A percentile compares a stretch with the other conserved stretches of the same genome.
These are phyloP conservation scores for Eidolon helvum DNA, from an alignment of 2,113 vertebrate species.

Conservation along the genomic window DNA sequence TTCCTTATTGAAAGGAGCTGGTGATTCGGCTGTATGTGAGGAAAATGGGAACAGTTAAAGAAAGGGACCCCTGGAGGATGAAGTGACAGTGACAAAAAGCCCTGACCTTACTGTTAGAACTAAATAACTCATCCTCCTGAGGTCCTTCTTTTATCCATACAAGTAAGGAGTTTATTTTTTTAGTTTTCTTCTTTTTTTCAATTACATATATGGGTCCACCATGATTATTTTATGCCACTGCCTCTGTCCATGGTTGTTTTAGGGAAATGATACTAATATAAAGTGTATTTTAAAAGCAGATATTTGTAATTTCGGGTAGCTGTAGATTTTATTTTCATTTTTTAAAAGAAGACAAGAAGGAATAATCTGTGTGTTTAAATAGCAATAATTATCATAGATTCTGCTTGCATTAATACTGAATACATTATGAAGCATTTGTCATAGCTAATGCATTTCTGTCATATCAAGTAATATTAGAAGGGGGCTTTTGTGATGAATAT, in stretches of 20 bases:
- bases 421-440: slow-evolving; percentile 83
- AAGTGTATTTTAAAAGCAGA: background rate
- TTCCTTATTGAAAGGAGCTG: background rate
- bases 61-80: background rate
- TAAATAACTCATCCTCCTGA: background rate
- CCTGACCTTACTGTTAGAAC: background rate
- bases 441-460: slow-evolving; percentile 84
- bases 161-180: background rate
- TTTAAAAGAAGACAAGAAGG: slow-evolving; percentile 63
- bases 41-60: too few relatives aligned
- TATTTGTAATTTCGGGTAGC: background rate
- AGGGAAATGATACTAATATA: background rate
- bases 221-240: background rate
- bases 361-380: slow-evolving; percentile 76
- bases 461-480: slow-evolving; percentile 82
- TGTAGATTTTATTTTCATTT: slow-evolving; percentile 60
- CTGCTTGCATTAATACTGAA: slow-evolving; percentile 80
- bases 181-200: background rate
- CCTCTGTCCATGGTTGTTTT: background rate
- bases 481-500: slow-evolving; percentile 89
- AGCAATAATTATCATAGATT: slow-evolving; percentile 77
- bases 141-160: background rate
- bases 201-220: background rate
- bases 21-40: background rate
- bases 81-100: background rate